Percentiles rank a stretch among this genome's conserved stretches.
phyloP scores from a whole-genome alignment of 37 sponge, comb jelly and placozoan species.

The Tethya wilhelma region DNA sequence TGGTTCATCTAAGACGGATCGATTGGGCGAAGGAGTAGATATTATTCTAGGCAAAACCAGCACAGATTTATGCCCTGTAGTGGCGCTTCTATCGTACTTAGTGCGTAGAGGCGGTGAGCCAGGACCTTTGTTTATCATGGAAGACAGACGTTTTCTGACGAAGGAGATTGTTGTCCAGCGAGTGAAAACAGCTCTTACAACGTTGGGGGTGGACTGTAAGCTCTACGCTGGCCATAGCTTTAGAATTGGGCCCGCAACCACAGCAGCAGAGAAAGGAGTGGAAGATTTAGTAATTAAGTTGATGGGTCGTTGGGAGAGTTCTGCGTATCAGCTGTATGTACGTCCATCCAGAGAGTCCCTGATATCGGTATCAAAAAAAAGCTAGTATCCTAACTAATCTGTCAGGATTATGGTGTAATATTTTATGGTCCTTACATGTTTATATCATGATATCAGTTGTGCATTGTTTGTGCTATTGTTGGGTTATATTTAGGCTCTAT shows the following conservation, averaged over 20 bases:
- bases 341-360: conserved; percentile 11
- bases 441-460: too few relatives aligned
- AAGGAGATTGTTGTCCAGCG: conserved; percentile 10
- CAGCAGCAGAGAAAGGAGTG: conserved; percentile 11
- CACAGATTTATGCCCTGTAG: conserved; percentile 16
- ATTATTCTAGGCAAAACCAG: conserved; percentile 14
- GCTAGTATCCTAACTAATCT: too few relatives aligned
- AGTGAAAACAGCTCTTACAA: conserved; percentile 12
- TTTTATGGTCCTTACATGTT: too few relatives aligned
- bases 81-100: conserved; percentile 3
- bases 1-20: conserved; percentile 22
- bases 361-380: too few relatives aligned
- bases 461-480: too few relatives aligned
- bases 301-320: conserved; percentile 33
- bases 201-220: conserved; percentile 27
- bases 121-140: conserved; percentile 13
- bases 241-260: conserved; percentile 44
- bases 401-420: too few relatives aligned
- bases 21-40: conserved; percentile 29
- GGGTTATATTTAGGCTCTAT: too few relatives aligned
- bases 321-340: conserved; percentile 18
- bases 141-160: conserved; percentile 9
- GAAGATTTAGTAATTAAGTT: conserved; percentile 3
- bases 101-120: neutral
- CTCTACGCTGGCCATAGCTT: too few relatives aligned